These are phyloP conservation scores for Amphipoea lucens DNA, from an alignment of 2,888 invertebrate species.

Conservation along the genomic window DNA sequence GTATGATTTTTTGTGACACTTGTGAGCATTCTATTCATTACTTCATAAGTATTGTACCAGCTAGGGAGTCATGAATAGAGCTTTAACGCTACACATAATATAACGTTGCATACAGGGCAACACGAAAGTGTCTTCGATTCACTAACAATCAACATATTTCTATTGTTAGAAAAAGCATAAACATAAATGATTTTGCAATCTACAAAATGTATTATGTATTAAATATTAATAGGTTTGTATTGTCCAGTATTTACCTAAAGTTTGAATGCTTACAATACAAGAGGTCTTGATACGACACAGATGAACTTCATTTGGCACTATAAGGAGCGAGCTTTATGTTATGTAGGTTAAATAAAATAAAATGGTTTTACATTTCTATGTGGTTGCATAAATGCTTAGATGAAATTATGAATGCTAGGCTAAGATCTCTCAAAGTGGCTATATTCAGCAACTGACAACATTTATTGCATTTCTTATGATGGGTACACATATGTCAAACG, in stretches of 20 bases:
- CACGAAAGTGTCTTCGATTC: not conserved
- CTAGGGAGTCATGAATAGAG: not conserved
- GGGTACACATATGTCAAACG: not conserved
- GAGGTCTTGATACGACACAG: not conserved
- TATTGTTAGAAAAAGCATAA: conserved; percentile 1
- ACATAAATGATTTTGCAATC: not conserved
- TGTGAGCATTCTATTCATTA: not conserved
- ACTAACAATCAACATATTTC: not conserved
- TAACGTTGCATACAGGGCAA: not conserved
- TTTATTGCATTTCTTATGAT: not conserved
- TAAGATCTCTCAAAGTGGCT: conserved; percentile 17
- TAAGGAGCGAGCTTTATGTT: not conserved
- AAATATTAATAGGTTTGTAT: conserved; percentile 1
- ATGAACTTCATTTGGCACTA: conserved; percentile 26
- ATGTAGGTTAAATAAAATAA: conserved; percentile 2
- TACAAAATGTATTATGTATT: not conserved
- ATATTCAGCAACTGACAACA: conserved; percentile 10
- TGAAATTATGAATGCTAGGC: not conserved
- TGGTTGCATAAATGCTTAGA: conserved; percentile 4
- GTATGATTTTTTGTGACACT: not conserved
- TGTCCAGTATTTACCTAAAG: conserved; percentile 2
- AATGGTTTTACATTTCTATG: not conserved
- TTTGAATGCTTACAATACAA: conserved; percentile 20
- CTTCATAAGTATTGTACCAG: not conserved
- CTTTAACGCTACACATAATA: not conserved